Evolutionary conservation across 2,113 vertebrate species (phyloP).

Genomic region (Zapornia atra): DNA sequence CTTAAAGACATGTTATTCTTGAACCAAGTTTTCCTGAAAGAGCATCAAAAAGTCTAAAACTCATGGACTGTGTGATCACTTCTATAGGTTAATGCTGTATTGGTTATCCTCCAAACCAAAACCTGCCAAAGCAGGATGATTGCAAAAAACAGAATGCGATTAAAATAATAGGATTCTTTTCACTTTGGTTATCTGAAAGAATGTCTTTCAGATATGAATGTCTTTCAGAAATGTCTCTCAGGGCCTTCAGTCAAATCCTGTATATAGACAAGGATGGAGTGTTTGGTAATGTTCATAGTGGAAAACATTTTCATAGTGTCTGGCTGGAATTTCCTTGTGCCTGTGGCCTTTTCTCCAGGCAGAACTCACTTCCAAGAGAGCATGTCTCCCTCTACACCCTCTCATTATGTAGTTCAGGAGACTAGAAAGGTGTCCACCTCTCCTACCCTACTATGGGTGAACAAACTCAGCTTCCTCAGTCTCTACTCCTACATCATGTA

Average conservation of each 20-base stretch:
- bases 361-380: background rate
- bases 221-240: background rate
- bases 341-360: background rate
- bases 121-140: background rate
- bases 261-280: background rate
- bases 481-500: background rate
- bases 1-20: background rate
- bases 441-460: background rate
- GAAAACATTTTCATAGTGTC: background rate
- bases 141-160: background rate
- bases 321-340: background rate
- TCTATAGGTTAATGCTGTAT: background rate
- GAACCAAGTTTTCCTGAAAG: background rate
- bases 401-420: background rate
- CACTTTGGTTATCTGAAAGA: background rate
- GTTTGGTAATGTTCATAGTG: background rate
- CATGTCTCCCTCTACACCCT: background rate
- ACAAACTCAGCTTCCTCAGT: background rate
- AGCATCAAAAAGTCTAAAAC: background rate
- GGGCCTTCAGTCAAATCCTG: background rate
- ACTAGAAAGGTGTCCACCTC: background rate
- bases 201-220: background rate
- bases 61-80: background rate
- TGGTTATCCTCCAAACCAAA: background rate
- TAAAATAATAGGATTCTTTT: background rate